phyloP scores from a whole-genome alignment of 2,113 vertebrate genomes.

The Alethe diademata region DNA sequence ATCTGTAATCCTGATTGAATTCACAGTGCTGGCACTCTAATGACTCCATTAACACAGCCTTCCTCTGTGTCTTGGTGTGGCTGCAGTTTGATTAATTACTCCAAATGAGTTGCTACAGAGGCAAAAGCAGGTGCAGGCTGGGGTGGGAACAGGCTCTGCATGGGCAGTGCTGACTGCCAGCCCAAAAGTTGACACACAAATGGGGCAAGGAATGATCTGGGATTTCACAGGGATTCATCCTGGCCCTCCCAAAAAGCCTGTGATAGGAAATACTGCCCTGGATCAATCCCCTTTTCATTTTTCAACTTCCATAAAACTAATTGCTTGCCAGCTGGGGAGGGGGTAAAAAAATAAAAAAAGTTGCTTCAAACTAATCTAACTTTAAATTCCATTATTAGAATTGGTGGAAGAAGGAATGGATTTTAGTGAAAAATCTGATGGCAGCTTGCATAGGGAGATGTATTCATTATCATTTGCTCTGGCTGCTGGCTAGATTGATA shows the following conservation, averaged over 20 bases:
- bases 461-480: conserved; percentile 44
- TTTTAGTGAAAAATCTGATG: conserved; percentile 37
- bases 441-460: conserved; percentile 36
- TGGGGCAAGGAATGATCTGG: rapidly evolving
- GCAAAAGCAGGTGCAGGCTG: neutral
- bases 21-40: conserved; percentile 26
- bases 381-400: conserved; percentile 53
- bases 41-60: conserved; percentile 64
- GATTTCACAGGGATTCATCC: neutral
- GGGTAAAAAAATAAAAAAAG: neutral
- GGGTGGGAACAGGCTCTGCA: neutral
- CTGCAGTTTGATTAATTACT: conserved; percentile 63
- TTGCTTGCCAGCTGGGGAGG: neutral
- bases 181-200: rapidly evolving
- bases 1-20: conserved; percentile 28
- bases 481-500: conserved; percentile 33
- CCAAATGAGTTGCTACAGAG: conserved; percentile 15
- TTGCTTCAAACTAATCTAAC: conserved; percentile 44
- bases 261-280: neutral
- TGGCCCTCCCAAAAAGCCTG: rapidly evolving
- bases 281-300: conserved; percentile 4
- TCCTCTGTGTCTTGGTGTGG: conserved; percentile 6
- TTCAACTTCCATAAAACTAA: conserved; percentile 27
- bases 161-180: neutral
- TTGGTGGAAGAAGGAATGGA: conserved; percentile 28